Base-by-base conservation (phyloP, 2,888 invertebrate species). In the Macropis europaea region DNA sequence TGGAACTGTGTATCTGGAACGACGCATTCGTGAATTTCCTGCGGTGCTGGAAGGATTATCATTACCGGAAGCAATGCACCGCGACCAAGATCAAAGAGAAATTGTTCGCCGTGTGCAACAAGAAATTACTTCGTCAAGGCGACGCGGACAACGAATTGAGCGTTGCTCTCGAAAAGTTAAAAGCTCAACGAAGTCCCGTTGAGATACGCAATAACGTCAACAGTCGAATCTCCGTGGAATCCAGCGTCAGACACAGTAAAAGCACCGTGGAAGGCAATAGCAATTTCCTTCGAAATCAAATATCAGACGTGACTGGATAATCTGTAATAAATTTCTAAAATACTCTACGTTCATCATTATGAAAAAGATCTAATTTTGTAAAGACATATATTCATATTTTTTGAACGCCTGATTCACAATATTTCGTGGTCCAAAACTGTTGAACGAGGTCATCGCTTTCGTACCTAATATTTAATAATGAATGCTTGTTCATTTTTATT, bases 1-100 rank as follows among this genome's bases (percentile, higher is more conserved):
- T 86, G 56, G 83, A 86, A 57, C 38, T 87, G 7, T 85, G 75
- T 40, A 77, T 86, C 9, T 87, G 86, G 86, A 82, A 76, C 34
- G 75, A 82, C n/a, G 74, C 82, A 6, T 77, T 85, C 7, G 13
- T 43, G 1, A 84, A 69, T 45, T 87, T 87, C 32, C 70, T 66
- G 38, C 67, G 42, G 3, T 82, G 83, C 54, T 87, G 86, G 87
- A 56, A 17, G 4, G 66, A 82, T 19, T 87, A 87, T 48, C 71
- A 73, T 3, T 42, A 68, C 2, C 22, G 45, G 5, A 50, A 66
- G 7, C 64, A 48, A 50, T 30, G 9, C 32, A 5, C 17, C 15
- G 11, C 17, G 11, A 38, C 26, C 17, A 50, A 28, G 11, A 6
- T n/a, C 0, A 61, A 38, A 30, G 26, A 59, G 11, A 54, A 43